These are phyloP conservation scores for Myanophis thanlyinensis DNA, from an alignment of 2,113 vertebrate genomes.

Conservation along the genomic window DNA sequence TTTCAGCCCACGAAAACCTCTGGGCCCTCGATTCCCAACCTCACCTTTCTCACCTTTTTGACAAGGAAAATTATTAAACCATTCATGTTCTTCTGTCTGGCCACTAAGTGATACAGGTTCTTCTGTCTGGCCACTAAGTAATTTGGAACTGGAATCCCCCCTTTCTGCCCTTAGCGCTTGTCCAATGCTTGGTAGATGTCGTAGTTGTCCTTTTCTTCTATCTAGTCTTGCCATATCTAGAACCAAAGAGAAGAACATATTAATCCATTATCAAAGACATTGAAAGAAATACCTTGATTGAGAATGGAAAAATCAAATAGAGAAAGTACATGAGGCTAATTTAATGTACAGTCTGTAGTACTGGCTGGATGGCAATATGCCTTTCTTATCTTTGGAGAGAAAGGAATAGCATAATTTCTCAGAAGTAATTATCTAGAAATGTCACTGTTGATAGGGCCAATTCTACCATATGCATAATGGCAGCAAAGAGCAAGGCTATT, in stretches of 20 bases:
- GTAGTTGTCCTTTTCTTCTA: constrained; percentile 18
- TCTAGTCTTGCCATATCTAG: not conserved
- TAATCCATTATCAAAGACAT: not conserved
- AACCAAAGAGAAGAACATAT: not conserved
- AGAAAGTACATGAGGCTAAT: not conserved
- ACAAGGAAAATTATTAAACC: constrained; percentile 7
- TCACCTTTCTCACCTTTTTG: constrained; percentile 26
- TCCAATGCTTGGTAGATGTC: not conserved
- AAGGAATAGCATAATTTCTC: not conserved
- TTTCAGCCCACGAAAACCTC: not conserved
- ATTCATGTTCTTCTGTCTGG: not conserved
- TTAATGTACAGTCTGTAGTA: not conserved
- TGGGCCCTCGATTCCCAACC: not conserved
- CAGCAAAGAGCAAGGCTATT: not conserved
- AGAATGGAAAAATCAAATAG: not conserved
- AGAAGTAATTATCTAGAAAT: not conserved
- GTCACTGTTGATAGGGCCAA: not conserved
- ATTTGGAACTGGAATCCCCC: not conserved
- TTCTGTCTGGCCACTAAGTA: not conserved
- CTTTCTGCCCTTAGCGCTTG: not conserved
- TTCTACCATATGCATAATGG: not conserved
- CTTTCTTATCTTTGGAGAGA: not conserved
- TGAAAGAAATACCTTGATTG: not conserved
- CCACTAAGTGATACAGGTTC: not conserved
- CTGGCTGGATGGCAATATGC: not conserved